Evolutionary conservation across 2,113 vertebrate genomes (phyloP), one percentile per base, ranked within the genome.

Genomic region (Chauna torquata): DNA sequence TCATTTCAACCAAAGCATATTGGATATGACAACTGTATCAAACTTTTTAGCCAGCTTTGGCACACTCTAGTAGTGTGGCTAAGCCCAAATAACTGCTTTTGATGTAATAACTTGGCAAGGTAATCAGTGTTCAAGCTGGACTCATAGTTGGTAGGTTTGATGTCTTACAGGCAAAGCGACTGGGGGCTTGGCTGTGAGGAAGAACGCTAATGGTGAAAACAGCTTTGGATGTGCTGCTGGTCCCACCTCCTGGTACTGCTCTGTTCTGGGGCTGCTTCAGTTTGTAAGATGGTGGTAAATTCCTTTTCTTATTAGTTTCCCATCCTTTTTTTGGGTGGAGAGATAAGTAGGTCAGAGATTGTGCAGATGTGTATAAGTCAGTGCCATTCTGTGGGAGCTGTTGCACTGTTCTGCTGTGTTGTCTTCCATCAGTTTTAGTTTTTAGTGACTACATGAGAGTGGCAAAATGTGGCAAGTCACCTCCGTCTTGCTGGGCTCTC

Each of bases 1-100:
- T 62, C 6, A 1, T 12, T 66, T 84, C 11, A 54, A 25, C 13
- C 24, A 45, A 47, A 62, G 27, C 24, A 55, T 0, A 0, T 16
- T 52, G 47, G 36, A 18, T 44, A 3, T 59, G 57, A 83, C 14
- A 71, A 8, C 9, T 58, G 2, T 4, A 69, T 22, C 18, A 16
- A n/a, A 17, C 16, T 23, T 8, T 50, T 9, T 17, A 30, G 12
- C 17, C 45, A 84, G 24, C 44, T 91, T 50, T n/a, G 44, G 28
- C n/a, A 28, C 4, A 2, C 7, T 25, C 24, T 25, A 11, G 18
- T 4, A 18, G 25, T 1, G 9, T 83, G 72, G 22, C 59, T 72
- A 30, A 82, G 50, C 44, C 61, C 30, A 25, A 69, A 13, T 17
- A 40, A 24, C 27, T 62, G 54, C 32, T 83, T 57, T 50, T 23